Base-by-base conservation (phyloP, 2,888 invertebrate species). In the Volucella bombylans region DNA sequence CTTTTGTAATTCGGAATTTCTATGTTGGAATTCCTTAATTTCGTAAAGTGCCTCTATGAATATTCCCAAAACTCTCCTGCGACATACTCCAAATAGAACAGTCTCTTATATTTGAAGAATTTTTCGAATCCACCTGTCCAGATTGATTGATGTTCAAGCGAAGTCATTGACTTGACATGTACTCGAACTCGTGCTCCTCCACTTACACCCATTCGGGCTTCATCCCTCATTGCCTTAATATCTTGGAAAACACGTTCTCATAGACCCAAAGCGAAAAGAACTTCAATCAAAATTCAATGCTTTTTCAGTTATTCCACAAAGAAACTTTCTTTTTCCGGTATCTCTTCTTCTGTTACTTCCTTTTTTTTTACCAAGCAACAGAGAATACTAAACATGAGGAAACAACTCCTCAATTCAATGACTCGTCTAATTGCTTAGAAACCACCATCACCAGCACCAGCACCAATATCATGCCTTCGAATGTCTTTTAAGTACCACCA, bases 401-500 rank as follows among this genome's bases (percentile, higher is more conserved):
- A 83, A 74, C 83, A 80, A 83, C 71, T 71, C 65, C 61, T 74
- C 69, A 83, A 83, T 71, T 67, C 65, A 83, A 74, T 83, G 80
- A 71, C 45, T 76, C 68, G 74, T 67, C 69, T 83, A 83, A 83
- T 83, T 83, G 83, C 61, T 80, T 80, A 74, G 83, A 83, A 79
- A 83, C 83, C 80, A 65, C 80, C 80, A 74, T 80, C 79, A 79
- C 76, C 80, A 67, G 61, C n/a, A n/a, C n/a, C n/a, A n/a, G n/a
- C n/a, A n/a, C n/a, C n/a, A n/a, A n/a, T n/a, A n/a, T 6, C 31
- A 31, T 74, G 74, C 45, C 67, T 52, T 69, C 72, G 50, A 31
- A 31, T 31, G 31, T 31, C 50, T 67, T 23, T 61, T 47, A 54
- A 68, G 54, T 65, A 72, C 61, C 64, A 38, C 18, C 45, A 62